Base-by-base conservation (phyloP, 2,113 vertebrate species). In the Bettongia penicillata region DNA sequence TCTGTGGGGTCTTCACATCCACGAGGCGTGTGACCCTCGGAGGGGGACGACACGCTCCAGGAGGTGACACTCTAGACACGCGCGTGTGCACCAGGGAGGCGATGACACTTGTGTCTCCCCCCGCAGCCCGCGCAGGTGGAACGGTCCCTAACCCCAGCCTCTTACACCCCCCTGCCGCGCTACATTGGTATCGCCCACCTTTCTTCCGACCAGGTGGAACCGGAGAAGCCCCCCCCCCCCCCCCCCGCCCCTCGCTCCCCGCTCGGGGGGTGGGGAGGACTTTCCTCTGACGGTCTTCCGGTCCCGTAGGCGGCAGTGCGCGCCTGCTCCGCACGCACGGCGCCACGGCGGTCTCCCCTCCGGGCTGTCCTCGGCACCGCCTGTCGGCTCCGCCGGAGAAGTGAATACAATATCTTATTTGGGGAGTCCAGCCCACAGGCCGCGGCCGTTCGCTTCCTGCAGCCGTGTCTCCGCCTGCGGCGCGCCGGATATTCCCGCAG, bases 221-320 rank as follows among this genome's bases (percentile, higher is more conserved):
- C 23, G 0, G 14, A 84, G 68, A 23, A 84, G n/a, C n/a, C 37
- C 68, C 8, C 10, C n/a, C 53, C 31, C 14, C 48, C 61, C 47
- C 93, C 89, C 9, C 95, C 95, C 68, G 8, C 10, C n/a, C 53
- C 31, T 19, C 48, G 84, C 47, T 92, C 89, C 9, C 95, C 95
- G 50, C 95, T 96, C 91, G 90, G 47, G 8, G 14, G 12, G 31
- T 16, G 90, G 94, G 93, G 97, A 95, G 91, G 57, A 26, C 26
- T 84, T 92, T 89, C 26, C n/a, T 84, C 50, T 53, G 0, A 77
- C 94, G 94, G 96, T 95, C 97, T 98, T 96, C 97, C 19, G 53
- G 68, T 43, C 96, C 97, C 89, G 49, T 91, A 94, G 97, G 92
- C 93, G 95, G 94, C 51, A 43, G 90, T 31, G 48, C 49, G 49